Percentiles rank a stretch among this genome's conserved stretches.
phyloP scores from a whole-genome alignment of 2,888 invertebrate species.

The Thyatira batis region DNA sequence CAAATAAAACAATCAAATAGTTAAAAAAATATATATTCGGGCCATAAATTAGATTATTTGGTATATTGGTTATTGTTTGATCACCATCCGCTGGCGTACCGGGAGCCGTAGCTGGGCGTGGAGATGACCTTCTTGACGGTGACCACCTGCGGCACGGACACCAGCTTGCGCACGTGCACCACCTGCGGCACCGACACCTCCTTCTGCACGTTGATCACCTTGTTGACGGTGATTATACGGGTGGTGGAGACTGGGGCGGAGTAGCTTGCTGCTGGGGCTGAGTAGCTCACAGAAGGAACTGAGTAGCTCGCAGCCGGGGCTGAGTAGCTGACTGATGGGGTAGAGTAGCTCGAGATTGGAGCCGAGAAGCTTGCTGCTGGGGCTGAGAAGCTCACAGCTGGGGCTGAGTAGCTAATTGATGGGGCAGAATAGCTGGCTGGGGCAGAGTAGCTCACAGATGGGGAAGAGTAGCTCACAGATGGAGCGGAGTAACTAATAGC shows the following conservation, averaged over 20 bases:
- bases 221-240: conserved; percentile 22
- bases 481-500: conserved; percentile 7
- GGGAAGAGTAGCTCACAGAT: conserved; percentile 10
- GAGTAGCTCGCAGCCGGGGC: conserved; percentile 10
- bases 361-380: conserved; percentile 7
- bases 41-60: background rate
- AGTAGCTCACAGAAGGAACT: conserved; percentile 6
- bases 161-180: conserved; percentile 29
- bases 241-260: conserved; percentile 12
- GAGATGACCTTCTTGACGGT: conserved; percentile 27
- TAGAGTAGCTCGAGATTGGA: conserved; percentile 10
- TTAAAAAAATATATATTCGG: background rate
- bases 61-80: background rate
- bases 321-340: conserved; percentile 7
- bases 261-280: conserved; percentile 10
- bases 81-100: conserved; percentile 13
- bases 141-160: conserved; percentile 30
- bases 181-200: conserved; percentile 28
- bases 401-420: conserved; percentile 8
- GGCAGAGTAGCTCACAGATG: conserved; percentile 4
- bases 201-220: conserved; percentile 25
- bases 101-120: conserved; percentile 13
- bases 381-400: conserved; percentile 9
- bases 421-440: conserved; percentile 9
- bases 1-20: background rate